These are phyloP conservation scores for Scrobipalpa costella DNA, from an alignment of 2,888 invertebrate genomes.

Conservation along the genomic window DNA sequence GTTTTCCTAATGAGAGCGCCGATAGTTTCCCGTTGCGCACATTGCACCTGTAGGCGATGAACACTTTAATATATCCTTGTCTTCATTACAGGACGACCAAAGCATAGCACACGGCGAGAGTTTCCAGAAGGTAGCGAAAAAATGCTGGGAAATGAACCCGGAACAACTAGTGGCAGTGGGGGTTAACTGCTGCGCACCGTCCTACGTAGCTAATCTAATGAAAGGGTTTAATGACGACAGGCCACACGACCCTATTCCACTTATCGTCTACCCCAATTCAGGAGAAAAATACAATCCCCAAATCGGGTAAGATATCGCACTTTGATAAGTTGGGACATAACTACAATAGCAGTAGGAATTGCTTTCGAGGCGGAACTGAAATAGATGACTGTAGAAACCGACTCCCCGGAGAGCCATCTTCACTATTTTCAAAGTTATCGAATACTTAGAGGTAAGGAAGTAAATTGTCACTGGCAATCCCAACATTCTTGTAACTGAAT, in stretches of 20 bases:
- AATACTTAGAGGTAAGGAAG: neutral
- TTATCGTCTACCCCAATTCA: conserved; percentile 96
- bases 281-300: conserved; percentile 90
- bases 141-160: conserved; percentile 87
- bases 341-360: conserved; percentile 27
- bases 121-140: conserved; percentile 86
- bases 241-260: conserved; percentile 81
- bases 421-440: conserved; percentile 9
- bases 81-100: conserved; percentile 65
- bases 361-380: conserved; percentile 16
- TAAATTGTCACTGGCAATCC: conserved; percentile 8
- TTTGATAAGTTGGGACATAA: conserved; percentile 36
- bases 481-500: neutral
- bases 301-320: conserved; percentile 79
- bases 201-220: conserved; percentile 64
- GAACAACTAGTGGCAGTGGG: conserved; percentile 90
- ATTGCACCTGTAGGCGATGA: conserved; percentile 3
- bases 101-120: conserved; percentile 90
- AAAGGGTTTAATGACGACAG: conserved; percentile 76
- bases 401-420: conserved; percentile 7
- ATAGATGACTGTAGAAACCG: conserved; percentile 18
- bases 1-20: conserved; percentile 16
- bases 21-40: conserved; percentile 16
- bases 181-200: conserved; percentile 89
- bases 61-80: conserved; percentile 11